Percentiles rank a stretch among this genome's conserved stretches.
Conservation (phyloP, 1,140 invertebrate genomes). For the Bicyclus anynana region DNA sequence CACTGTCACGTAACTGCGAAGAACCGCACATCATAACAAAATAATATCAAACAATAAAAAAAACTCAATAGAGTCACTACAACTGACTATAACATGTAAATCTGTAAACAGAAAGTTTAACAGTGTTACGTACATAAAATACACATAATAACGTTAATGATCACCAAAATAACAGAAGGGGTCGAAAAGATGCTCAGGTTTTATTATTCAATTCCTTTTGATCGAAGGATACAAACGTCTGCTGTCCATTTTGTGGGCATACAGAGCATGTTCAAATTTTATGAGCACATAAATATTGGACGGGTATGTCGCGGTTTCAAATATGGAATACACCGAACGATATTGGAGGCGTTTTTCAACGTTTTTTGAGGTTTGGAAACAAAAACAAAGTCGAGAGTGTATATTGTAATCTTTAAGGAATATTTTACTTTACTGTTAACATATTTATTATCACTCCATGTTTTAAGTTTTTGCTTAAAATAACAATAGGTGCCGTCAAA, state of each 20-base stretch:
- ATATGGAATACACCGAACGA: conserved; percentile 18
- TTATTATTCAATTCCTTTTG: conserved; percentile 54
- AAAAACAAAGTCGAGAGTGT: too few species aligned
- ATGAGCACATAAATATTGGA: conserved; percentile 65
- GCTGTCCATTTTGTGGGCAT: conserved; percentile 51
- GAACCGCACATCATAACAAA: neutral
- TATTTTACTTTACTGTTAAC: too few species aligned
- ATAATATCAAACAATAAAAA: neutral
- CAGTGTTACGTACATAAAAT: conserved; percentile 11
- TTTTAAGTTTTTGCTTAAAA: too few species aligned
- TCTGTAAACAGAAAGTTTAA: conserved; percentile 4
- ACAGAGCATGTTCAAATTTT: conserved; percentile 62
- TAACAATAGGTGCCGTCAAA: too few species aligned
- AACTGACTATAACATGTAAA: conserved; percentile 1
- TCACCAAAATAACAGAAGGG: conserved; percentile 17
- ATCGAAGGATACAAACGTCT: conserved; percentile 53
- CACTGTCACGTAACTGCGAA: too few species aligned
- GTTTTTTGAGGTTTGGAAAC: neutral
- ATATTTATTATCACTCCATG: too few species aligned
- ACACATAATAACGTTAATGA: conserved; percentile 25
- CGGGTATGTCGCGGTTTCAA: conserved; percentile 32
- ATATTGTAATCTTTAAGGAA: too few species aligned
- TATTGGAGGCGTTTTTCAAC: conserved; percentile 1
- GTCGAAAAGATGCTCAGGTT: conserved; percentile 22
- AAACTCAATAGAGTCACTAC: neutral